Evolutionary conservation across 2,888 invertebrate species (phyloP).

Genomic region (Aelia acuminata): DNA sequence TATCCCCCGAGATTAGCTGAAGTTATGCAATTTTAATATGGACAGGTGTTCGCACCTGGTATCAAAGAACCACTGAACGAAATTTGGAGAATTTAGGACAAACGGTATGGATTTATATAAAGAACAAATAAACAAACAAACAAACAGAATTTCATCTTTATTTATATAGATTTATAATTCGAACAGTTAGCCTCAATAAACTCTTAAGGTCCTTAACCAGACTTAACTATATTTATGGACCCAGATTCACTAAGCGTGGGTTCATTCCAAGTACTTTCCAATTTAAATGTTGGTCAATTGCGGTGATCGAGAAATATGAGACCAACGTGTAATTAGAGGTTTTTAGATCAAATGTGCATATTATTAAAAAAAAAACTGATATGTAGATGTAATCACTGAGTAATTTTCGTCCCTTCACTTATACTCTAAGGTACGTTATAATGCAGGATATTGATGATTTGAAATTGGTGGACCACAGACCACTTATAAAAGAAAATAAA

Average conservation of each 20-base stretch:
- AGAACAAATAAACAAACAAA: no score
- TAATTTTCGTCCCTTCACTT: neutral
- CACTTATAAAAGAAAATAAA: neutral
- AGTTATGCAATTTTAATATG: no score
- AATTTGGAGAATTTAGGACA: no score
- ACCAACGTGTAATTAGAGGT: neutral
- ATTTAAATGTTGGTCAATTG: neutral
- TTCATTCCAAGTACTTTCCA: neutral
- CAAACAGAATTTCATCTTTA: no score
- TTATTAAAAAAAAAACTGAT: neutral
- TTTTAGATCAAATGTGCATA: neutral
- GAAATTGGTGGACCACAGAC: neutral
- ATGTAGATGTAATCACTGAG: neutral
- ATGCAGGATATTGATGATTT: neutral
- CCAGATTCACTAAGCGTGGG: neutral
- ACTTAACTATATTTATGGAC: no score
- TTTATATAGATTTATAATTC: no score
- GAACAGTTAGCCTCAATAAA: no score
- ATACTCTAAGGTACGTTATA: neutral
- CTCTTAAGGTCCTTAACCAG: no score
- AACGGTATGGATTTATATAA: no score
- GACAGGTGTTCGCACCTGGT: no score
- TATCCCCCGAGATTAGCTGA: no score
- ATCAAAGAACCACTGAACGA: no score
- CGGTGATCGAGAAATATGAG: neutral